Percentiles rank a stretch among this genome's conserved stretches.
Conservation (phyloP, 2,888 invertebrate genomes). For the Amphimallon solstitiale region DNA sequence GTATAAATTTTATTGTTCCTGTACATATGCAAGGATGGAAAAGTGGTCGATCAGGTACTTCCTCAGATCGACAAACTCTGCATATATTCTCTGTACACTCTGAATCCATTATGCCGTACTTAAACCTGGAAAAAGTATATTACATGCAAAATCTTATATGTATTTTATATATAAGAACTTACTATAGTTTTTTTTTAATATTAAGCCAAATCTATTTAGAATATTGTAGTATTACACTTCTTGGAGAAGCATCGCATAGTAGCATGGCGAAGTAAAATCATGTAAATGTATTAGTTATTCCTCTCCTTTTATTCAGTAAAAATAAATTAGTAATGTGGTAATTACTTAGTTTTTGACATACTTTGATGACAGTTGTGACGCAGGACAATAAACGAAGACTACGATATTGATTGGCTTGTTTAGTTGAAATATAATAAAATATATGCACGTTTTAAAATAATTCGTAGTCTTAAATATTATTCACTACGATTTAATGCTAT, state of each 20-base stretch:
- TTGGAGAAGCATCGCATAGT: conserved; percentile 1
- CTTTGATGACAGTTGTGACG: conserved; percentile 31
- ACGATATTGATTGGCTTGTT: conserved; percentile 17
- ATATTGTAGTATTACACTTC: conserved; percentile 1
- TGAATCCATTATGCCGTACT: conserved; percentile 27
- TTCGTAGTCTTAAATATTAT: neutral
- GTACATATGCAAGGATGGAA: conserved; percentile 99
- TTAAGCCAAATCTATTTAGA: conserved; percentile 11
- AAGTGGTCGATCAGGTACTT: conserved; percentile 88
- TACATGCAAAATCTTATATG: neutral
- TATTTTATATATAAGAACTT: neutral
- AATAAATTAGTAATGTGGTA: conserved; percentile 8
- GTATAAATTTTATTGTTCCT: conserved; percentile 98
- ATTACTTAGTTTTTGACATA: conserved; percentile 28
- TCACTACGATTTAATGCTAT: neutral
- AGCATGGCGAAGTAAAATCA: conserved; percentile 7
- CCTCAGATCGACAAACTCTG: conserved; percentile 97
- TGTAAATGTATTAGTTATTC: conserved; percentile 13
- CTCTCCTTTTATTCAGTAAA: conserved; percentile 11
- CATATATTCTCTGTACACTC: conserved; percentile 83
- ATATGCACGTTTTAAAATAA: conserved; percentile 1
- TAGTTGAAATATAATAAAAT: neutral
- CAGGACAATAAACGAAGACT: conserved; percentile 18
- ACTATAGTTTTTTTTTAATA: conserved; percentile 13
- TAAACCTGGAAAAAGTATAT: conserved; percentile 14